Base-by-base conservation (phyloP, 2,888 invertebrate genomes). In the Capitulum mitella region DNA sequence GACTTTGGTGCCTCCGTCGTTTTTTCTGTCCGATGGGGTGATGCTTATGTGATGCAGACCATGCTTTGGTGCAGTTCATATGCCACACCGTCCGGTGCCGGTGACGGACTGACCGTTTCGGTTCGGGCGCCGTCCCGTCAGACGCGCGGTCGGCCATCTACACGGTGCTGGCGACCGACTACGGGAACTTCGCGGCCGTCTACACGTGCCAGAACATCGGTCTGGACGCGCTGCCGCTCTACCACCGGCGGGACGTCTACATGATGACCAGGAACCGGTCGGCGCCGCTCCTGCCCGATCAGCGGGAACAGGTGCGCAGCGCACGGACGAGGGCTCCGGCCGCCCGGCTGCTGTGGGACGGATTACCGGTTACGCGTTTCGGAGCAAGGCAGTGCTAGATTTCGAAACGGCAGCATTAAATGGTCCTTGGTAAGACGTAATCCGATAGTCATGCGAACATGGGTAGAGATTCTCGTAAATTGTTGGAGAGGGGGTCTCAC, bases 171-270 rank as follows among this genome's bases (percentile, higher is more conserved):
- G 76, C 43, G 1, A 76, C 76, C 46, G 76, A 76, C 76, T 76
- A 76, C 46, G 22, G 14, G 3, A 12, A n/a, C 6, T 46, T 46
- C 29, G 76, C 76, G 16, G 76, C 46, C 29, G 76, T 76, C 29
- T 76, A 32, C 32, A 76, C 76, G 46, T 76, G 76, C 12, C 76
- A 76, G 76, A 76, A 76, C 76, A 26, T 76, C 29, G 76, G 76
- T 5, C 43, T 76, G 16, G 32, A 48, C 29, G 76, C 46, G 14
- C 76, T 76, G 46, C 29, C 76, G 22, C 46, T 46, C 19, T 76
- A 76, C 29, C 76, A 76, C 46, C 46, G 76, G 29, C 43, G 76
- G 6, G 76, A 76, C 46, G 76, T 76, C 1, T 76, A 76, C 22
- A 14, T 76, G 16, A 3, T 76, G 76, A 19, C 32, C 37, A 37